Evolutionary conservation across 2,888 invertebrate species (phyloP).

Genomic region (Acronicta psi): DNA sequence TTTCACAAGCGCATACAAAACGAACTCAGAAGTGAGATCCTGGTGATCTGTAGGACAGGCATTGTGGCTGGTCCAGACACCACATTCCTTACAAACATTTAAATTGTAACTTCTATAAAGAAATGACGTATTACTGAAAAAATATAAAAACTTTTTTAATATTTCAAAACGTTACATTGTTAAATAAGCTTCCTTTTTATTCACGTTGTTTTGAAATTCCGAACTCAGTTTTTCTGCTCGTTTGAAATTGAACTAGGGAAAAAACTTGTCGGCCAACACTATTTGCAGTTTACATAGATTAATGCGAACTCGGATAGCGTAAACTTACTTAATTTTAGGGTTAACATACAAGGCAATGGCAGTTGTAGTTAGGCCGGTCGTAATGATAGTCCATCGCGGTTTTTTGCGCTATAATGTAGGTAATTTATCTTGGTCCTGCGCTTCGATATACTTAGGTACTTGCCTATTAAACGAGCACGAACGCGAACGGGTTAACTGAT

Average conservation of each 20-base stretch:
- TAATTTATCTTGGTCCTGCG: conserved; percentile 34
- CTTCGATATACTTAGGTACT: no score
- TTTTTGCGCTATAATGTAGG: conserved; percentile 36
- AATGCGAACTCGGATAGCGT: conserved; percentile 27
- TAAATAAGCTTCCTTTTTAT: neutral
- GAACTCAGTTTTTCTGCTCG: conserved; percentile 1
- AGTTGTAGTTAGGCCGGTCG: conserved; percentile 51
- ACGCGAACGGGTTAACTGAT: conserved; percentile 35
- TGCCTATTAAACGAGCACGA: conserved; percentile 13
- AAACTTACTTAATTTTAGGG: conserved; percentile 45
- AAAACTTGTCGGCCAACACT: conserved; percentile 31
- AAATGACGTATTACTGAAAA: no score
- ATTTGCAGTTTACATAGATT: conserved; percentile 34
- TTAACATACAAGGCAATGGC: conserved; percentile 29
- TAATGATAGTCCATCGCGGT: conserved; percentile 40
- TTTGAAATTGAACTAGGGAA: conserved; percentile 18
- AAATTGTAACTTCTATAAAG: no score
- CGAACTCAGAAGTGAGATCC: no score
- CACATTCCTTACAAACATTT: no score
- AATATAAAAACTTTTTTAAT: no score
- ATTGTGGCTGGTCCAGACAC: no score
- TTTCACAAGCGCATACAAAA: no score
- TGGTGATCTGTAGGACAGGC: no score
- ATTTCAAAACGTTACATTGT: neutral
- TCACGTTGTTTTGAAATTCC: neutral